Evolutionary conservation across 2,113 vertebrate species (phyloP).

Genomic region (Aegotheles bennettii): DNA sequence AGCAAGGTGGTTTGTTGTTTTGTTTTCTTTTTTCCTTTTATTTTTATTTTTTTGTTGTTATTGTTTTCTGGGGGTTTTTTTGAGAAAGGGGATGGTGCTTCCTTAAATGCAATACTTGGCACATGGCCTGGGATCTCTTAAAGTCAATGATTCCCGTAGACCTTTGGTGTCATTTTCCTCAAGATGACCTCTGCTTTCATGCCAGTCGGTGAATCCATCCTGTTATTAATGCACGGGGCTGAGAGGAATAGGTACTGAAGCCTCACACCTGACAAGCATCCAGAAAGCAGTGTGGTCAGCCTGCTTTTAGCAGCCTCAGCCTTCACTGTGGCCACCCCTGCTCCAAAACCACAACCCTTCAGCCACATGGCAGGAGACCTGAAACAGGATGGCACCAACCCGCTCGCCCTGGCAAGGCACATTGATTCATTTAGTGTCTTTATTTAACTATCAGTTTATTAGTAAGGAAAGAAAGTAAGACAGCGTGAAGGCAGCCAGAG

Average conservation of each 20-base stretch:
- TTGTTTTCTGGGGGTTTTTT: background rate
- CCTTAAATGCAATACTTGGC: constrained; percentile 72
- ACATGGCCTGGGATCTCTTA: constrained; percentile 62
- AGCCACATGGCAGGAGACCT: background rate
- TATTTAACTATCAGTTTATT: background rate
- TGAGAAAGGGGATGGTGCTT: background rate
- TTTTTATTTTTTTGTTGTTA: background rate
- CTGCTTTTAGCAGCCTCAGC: background rate
- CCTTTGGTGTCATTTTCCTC: constrained; percentile 68
- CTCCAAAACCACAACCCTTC: background rate
- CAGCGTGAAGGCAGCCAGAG: background rate
- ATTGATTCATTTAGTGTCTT: background rate
- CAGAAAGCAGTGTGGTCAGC: background rate
- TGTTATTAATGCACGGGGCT: constrained; percentile 36
- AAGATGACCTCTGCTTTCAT: constrained; percentile 65
- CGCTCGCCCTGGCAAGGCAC: background rate
- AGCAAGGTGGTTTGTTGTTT: too few relatives aligned
- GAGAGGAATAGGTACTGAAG: background rate
- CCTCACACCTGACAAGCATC: constrained; percentile 43
- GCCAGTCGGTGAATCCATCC: constrained; percentile 43
- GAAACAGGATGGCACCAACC: background rate
- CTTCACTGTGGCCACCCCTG: background rate
- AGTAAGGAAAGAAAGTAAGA: background rate
- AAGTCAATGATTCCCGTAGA: constrained; percentile 64
- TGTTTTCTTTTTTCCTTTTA: background rate